A percentile compares a stretch with the other conserved stretches of the same genome.
These are phyloP conservation scores for Antrozous pallidus DNA, from an alignment of 2,797 vertebrate species.

Conservation along the genomic window DNA sequence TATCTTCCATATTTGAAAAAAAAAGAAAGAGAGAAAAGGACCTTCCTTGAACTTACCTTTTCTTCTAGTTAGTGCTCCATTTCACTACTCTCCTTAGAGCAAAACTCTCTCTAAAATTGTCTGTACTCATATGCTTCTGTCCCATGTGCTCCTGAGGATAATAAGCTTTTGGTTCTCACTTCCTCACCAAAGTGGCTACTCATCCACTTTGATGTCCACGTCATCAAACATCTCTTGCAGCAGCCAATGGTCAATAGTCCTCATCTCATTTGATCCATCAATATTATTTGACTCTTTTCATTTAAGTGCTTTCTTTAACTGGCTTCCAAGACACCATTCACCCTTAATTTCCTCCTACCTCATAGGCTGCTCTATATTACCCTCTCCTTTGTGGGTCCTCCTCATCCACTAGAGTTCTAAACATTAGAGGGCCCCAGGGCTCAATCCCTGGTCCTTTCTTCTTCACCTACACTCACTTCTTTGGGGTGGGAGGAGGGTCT, in stretches of 20 bases:
- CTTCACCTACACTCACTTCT: not conserved
- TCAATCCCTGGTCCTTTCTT: not conserved
- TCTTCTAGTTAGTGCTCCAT: not conserved
- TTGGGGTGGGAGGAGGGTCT: not conserved
- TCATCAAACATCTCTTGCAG: not conserved
- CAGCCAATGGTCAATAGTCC: not conserved
- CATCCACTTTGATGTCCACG: no score
- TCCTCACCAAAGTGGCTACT: not conserved
- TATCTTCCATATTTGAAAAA: not conserved
- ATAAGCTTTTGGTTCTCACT: not conserved
- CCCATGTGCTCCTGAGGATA: not conserved
- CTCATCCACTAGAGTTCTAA: not conserved
- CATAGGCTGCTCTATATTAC: not conserved
- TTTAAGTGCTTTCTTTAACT: not conserved
- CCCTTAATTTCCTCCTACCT: not conserved
- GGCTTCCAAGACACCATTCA: not conserved
- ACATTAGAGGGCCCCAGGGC: not conserved
- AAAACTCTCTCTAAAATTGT: not conserved
- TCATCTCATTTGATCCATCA: not conserved
- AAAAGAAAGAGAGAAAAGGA: not conserved
- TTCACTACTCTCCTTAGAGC: not conserved
- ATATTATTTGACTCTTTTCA: not conserved
- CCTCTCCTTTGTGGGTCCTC: not conserved
- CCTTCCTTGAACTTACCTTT: not conserved
- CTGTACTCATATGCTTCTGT: not conserved